Evolutionary conservation across 1,140 invertebrate species (phyloP).

Genomic region (Pentalonia nigronervosa): DNA sequence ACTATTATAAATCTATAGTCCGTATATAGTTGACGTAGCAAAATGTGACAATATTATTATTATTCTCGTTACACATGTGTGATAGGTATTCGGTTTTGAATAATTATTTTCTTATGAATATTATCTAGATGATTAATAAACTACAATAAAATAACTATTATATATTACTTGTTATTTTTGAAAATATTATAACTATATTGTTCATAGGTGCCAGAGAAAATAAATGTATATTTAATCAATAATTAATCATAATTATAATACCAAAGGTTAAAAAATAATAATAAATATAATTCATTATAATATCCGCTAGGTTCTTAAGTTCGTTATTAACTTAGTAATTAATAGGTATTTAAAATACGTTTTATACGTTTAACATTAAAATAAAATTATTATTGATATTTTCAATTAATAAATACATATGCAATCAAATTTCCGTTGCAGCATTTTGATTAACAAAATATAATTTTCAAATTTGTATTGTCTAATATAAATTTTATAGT

Average conservation of each 20-base stretch:
- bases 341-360: not conserved
- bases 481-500: not conserved
- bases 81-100: not conserved
- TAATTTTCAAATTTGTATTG: not conserved
- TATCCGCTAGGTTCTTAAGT: not conserved
- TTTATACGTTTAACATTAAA: not conserved
- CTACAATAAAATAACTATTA: not conserved
- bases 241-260: not conserved
- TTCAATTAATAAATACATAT: not conserved
- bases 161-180: not conserved
- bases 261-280: not conserved
- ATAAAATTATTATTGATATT: not conserved
- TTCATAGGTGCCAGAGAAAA: not conserved
- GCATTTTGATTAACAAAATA: not conserved
- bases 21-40: constrained; percentile 14
- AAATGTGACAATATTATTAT: not conserved
- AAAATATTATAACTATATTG: too few relatives aligned
- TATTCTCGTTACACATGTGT: not conserved
- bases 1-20: not conserved
- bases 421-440: not conserved
- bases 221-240: not conserved
- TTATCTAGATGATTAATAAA: not conserved
- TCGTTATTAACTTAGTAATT: not conserved
- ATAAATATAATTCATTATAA: not conserved
- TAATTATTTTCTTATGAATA: not conserved